phyloP scores from a whole-genome alignment of 2,113 vertebrate species.

The Xerus inauris region DNA sequence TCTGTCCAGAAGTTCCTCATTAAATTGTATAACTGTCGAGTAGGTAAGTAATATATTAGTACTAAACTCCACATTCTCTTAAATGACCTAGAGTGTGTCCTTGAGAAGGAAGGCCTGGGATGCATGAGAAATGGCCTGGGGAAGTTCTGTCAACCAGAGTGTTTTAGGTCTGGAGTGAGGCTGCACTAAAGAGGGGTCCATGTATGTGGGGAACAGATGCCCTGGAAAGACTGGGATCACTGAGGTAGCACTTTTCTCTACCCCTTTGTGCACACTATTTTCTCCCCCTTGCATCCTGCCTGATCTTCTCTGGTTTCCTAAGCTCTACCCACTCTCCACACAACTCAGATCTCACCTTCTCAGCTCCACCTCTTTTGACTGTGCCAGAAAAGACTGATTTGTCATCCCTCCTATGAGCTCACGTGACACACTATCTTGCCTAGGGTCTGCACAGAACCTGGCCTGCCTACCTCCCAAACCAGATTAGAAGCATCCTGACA shows the following conservation, averaged over 20 bases:
- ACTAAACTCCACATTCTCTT: not conserved
- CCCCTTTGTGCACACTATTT: not conserved
- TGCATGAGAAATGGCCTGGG: accelerated
- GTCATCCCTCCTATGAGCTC: not conserved
- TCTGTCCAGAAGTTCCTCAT: not conserved
- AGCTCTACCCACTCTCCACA: not conserved
- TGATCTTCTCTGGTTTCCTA: not conserved
- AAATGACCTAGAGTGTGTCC: not conserved
- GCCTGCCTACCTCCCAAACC: not conserved
- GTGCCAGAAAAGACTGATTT: not conserved
- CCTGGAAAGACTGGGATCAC: not conserved
- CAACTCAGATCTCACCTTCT: not conserved
- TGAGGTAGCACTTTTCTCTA: not conserved
- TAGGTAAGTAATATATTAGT: not conserved
- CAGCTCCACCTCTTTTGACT: not conserved
- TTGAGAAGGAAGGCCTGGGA: not conserved
- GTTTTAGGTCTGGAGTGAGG: not conserved
- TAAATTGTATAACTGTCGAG: not conserved
- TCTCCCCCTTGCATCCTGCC: not conserved
- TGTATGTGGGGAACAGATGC: not conserved
- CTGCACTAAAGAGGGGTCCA: not conserved
- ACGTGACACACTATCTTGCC: accelerated
- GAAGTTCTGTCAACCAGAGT: not conserved
- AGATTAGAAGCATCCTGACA: not conserved
- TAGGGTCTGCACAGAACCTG: not conserved